A percentile compares a stretch with the other conserved stretches of the same genome.
Conservation (phyloP, 2,113 vertebrate genomes). For the Tympanuchus pallidicinctus region DNA sequence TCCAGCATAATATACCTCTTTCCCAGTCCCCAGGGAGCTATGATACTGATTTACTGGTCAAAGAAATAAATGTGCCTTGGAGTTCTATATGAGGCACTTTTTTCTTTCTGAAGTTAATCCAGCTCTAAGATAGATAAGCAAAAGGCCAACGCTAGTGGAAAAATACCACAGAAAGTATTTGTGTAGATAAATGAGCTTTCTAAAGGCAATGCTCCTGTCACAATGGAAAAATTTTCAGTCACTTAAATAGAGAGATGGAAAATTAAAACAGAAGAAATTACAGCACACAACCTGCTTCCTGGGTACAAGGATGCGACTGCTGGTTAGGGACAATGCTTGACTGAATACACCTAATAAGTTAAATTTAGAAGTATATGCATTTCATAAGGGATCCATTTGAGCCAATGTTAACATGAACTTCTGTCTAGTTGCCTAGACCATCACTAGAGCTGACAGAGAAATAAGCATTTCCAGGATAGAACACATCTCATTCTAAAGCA, state of each 20-base stretch:
- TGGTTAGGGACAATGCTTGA: background rate
- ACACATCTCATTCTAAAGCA: background rate
- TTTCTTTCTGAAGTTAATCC: constrained; percentile 65
- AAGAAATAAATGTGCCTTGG: constrained; percentile 55
- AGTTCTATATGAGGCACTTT: constrained; percentile 48
- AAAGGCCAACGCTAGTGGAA: constrained; percentile 13
- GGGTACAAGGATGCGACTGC: background rate
- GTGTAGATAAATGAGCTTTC: constrained; percentile 62
- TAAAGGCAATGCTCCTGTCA: constrained; percentile 41
- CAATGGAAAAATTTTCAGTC: constrained; percentile 32
- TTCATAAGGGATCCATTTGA: background rate
- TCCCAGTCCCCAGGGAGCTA: constrained; percentile 55
- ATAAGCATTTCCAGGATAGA: background rate
- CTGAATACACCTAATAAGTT: background rate
- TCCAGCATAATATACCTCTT: constrained; percentile 45
- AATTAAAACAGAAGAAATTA: constrained; percentile 25
- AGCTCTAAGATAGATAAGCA: constrained; percentile 51
- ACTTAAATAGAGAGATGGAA: constrained; percentile 20
- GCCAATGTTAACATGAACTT: background rate
- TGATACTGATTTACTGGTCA: constrained; percentile 59
- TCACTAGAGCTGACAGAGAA: background rate
- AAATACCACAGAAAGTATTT: constrained; percentile 16
- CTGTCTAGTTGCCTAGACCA: background rate
- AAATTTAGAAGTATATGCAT: background rate
- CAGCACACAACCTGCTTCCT: background rate